Evolutionary conservation across 2,113 vertebrate genomes (phyloP), one percentile per base, ranked within the genome.

Genomic region (Microcebus lehilahytsara): DNA sequence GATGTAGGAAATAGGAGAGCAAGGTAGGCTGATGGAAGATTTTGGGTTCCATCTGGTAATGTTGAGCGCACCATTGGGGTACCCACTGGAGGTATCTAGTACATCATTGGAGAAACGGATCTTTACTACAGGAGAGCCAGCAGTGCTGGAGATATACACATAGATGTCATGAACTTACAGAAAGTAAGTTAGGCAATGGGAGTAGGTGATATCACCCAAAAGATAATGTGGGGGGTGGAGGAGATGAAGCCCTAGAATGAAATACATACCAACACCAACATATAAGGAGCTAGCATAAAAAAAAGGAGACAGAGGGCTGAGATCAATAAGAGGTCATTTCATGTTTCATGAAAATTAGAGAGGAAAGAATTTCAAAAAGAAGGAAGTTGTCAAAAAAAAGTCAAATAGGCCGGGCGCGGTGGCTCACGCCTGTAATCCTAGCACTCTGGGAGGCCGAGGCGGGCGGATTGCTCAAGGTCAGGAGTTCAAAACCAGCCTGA

Each of bases 241-340:
- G 49, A 11, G 10, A 32, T 13, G 25, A 46, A 23, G 23, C 8
- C 40, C 30, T 49, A 9, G 32, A 34, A 60, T 88, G 11, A n/a
- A n/a, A 37, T 3, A 10, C 9, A 25, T 0, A 14, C 1, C 78
- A 51, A 58, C 11, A 4, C 1, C 40, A 12, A 40, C 2, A 2
- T 6, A 4, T 5, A 34, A 83, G 42, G 11, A 79, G 9, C 49
- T 27, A 20, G 14, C 25, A 1, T 40, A 13, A 53, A 10, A 13
- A 16, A 56, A 3, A 27, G 53, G 4, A 60, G 30, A 10, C 56
- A 13, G 30, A 53, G 19, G 3, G 25, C 60, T 19, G 40, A 51
- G 40, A 22, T 0, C 2, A 16, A 4, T 46, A 25, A 17, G 42
- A 56, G 19, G 30, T 25, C 22, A 37, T 66, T 40, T 27, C 56